A percentile compares a stretch with the other conserved stretches of the same genome.
These are phyloP conservation scores for Platycheirus albimanus DNA, from an alignment of 2,888 invertebrate species.

Conservation along the genomic window DNA sequence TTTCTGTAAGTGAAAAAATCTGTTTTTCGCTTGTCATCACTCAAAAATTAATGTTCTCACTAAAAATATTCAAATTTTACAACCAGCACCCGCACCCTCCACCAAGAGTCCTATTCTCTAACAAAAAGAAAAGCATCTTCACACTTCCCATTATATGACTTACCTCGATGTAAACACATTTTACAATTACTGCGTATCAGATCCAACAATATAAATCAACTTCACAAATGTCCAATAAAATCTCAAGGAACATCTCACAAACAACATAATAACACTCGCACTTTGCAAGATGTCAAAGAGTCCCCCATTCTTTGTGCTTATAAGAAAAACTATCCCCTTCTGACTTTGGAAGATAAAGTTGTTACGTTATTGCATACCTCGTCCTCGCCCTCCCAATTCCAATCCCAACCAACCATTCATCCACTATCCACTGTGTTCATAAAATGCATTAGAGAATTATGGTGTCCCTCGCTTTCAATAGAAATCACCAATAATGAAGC, in stretches of 20 bases:
- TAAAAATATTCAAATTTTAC: no score
- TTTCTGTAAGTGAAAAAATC: no score
- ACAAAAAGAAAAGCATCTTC: no score
- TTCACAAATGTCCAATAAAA: slow-evolving; percentile 49
- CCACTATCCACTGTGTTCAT: no score
- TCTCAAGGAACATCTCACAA: slow-evolving; percentile 56
- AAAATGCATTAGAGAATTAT: slow-evolving; percentile 26
- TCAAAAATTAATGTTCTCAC: no score
- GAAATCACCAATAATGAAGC: slow-evolving; percentile 47
- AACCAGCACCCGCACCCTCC: no score
- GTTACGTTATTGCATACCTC: slow-evolving; percentile 25
- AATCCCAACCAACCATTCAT: not conserved
- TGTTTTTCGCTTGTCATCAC: no score
- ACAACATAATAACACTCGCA: slow-evolving; percentile 63
- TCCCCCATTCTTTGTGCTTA: slow-evolving; percentile 17
- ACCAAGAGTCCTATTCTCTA: no score
- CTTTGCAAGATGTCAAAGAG: slow-evolving; percentile 55
- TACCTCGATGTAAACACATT: not conserved
- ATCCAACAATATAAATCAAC: slow-evolving; percentile 62
- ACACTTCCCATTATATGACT: slow-evolving; percentile 2
- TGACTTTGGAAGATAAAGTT: slow-evolving; percentile 43
- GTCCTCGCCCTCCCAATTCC: not conserved
- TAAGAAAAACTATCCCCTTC: not conserved
- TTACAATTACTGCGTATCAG: not conserved
- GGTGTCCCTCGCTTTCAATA: slow-evolving; percentile 28